Conservation (phyloP, 2,888 invertebrate genomes). For the Hemithea aestivaria region DNA sequence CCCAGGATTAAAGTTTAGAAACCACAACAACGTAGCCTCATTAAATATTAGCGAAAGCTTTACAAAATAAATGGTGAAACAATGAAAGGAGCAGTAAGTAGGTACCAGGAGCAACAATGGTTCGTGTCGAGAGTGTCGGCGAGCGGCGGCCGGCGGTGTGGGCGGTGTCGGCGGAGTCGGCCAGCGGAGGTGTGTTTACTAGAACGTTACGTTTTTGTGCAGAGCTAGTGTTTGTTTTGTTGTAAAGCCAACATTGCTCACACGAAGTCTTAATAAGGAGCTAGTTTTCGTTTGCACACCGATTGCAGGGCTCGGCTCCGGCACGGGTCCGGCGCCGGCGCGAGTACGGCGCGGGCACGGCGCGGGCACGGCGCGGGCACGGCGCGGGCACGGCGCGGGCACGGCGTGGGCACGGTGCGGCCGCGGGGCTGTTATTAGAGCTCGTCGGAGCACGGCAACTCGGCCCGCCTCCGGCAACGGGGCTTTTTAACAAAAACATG, state of each 20-base stretch:
- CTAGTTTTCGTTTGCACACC: constrained; percentile 21
- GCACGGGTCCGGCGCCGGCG: neutral
- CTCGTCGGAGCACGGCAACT: constrained; percentile 8
- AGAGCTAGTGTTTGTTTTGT: constrained; percentile 1
- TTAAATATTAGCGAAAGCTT: too few relatives aligned
- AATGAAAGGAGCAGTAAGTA: too few relatives aligned
- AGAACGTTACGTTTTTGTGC: constrained; percentile 14
- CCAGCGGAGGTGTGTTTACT: neutral
- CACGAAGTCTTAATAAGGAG: constrained; percentile 27
- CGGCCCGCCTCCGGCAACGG: neutral
- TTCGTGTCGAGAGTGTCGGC: too few relatives aligned
- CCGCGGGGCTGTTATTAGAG: constrained; percentile 10
- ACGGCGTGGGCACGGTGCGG: too few relatives aligned
- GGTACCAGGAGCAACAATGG: too few relatives aligned
- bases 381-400: too few relatives aligned
- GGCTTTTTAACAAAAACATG: constrained; percentile 13
- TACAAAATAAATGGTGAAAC: too few relatives aligned
- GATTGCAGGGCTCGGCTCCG: constrained; percentile 15
- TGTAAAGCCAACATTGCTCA: constrained; percentile 13
- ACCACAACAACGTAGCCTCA: too few relatives aligned
- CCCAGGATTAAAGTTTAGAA: too few relatives aligned
- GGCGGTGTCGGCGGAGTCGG: neutral
- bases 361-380: too few relatives aligned
- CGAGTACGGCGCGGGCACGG: too few relatives aligned
- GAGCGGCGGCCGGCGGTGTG: too few relatives aligned